Percentiles rank a stretch among this genome's conserved stretches.
Evolutionary conservation across 2,888 invertebrate genomes (phyloP).

Genomic region (Eretmocerus hayati): DNA sequence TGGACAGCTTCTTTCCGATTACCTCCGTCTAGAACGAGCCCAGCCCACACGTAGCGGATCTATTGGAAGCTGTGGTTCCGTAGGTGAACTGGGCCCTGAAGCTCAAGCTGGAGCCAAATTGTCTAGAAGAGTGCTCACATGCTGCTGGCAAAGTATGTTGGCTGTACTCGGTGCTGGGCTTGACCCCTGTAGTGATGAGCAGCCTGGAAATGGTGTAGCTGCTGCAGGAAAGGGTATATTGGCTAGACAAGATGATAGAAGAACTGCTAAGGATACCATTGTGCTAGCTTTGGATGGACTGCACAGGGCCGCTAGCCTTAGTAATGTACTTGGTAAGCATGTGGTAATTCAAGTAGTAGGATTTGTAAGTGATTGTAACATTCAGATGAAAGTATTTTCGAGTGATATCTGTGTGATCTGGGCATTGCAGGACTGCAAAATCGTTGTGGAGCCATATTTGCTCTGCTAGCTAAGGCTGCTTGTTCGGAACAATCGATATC

Average conservation of each 20-base stretch:
- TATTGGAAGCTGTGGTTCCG: no score
- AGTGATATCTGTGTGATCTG: not conserved
- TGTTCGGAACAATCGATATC: slow-evolving; percentile 60
- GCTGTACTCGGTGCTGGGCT: slow-evolving; percentile 70
- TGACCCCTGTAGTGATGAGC: slow-evolving; percentile 43
- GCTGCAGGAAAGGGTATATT: slow-evolving; percentile 37
- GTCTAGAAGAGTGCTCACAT: slow-evolving; percentile 72
- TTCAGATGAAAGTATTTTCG: no score
- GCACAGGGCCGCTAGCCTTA: slow-evolving; percentile 85
- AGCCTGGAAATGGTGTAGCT: no score
- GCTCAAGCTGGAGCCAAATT: slow-evolving; percentile 73
- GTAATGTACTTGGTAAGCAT: slow-evolving; percentile 68
- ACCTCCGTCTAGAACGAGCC: slow-evolving; percentile 76
- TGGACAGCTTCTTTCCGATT: slow-evolving; percentile 77
- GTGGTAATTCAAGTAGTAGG: not conserved
- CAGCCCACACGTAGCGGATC: slow-evolving; percentile 58
- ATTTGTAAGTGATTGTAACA: no score
- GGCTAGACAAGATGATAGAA: slow-evolving; percentile 38
- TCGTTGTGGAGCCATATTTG: slow-evolving; percentile 84
- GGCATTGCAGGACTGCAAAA: slow-evolving; percentile 64
- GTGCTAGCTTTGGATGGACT: slow-evolving; percentile 82
- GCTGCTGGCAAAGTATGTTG: slow-evolving; percentile 89
- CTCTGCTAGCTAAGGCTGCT: slow-evolving; percentile 79
- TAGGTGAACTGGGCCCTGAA: slow-evolving; percentile 63
- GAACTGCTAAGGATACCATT: slow-evolving; percentile 70